phyloP scores from a whole-genome alignment of 2,888 invertebrate genomes.

The Pristionchus arcanus region DNA sequence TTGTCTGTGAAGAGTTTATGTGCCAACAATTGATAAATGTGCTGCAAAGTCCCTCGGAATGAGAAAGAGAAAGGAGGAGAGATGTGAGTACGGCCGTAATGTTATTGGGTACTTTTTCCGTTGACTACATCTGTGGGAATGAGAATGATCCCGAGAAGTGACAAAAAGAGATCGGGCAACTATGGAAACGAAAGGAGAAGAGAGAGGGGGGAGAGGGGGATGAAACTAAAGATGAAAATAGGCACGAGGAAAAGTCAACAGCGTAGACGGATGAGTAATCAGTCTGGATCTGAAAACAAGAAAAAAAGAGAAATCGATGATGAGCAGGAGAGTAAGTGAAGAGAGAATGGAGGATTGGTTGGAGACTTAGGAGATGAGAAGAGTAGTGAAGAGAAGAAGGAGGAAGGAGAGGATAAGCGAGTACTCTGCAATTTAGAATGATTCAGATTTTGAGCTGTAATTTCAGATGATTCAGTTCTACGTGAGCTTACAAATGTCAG shows the following conservation, averaged over 20 bases:
- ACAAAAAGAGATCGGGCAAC: slow-evolving; percentile 29
- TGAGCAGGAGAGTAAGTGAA: neutral
- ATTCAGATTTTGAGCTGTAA: neutral
- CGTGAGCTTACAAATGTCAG: no score
- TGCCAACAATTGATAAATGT: slow-evolving; percentile 20
- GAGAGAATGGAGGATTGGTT: no score
- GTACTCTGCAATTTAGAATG: slow-evolving; percentile 11
- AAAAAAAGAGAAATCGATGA: neutral
- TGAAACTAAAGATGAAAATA: neutral
- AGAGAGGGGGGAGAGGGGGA: neutral
- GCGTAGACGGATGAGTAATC: neutral
- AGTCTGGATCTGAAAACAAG: no score
- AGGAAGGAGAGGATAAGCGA: slow-evolving; percentile 2
- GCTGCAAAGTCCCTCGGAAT: neutral
- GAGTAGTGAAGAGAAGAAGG: slow-evolving; percentile 14
- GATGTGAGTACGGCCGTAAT: slow-evolving; percentile 22
- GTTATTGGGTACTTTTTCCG: slow-evolving; percentile 33
- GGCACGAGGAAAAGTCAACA: neutral
- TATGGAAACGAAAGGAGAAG: slow-evolving; percentile 15
- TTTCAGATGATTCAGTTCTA: no score
- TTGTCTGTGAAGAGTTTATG: slow-evolving; percentile 8
- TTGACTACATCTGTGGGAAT: slow-evolving; percentile 29
- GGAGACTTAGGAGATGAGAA: neutral
- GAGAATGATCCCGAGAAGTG: slow-evolving; percentile 23
- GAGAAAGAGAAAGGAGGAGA: neutral